These are phyloP conservation scores for Sesia bembeciformis DNA, from an alignment of 2,888 invertebrate species.

Conservation along the genomic window DNA sequence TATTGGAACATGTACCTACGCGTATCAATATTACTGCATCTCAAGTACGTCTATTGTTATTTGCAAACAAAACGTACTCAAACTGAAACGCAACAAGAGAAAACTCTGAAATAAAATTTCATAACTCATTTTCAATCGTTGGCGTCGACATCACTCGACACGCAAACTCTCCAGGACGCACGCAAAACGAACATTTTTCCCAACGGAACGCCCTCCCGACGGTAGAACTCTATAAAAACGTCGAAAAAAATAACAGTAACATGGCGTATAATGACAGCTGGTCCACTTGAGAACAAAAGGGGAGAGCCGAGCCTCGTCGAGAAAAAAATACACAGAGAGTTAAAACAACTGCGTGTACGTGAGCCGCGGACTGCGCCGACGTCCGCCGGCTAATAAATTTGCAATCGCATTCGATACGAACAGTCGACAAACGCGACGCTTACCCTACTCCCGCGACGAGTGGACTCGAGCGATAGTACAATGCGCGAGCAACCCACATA, in stretches of 20 bases:
- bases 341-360: slow-evolving; percentile 64
- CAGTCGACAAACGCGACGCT: slow-evolving; percentile 15
- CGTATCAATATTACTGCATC: neutral
- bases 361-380: slow-evolving; percentile 33
- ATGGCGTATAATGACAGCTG: slow-evolving; percentile 76
- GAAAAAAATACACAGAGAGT: slow-evolving; percentile 71
- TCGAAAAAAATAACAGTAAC: slow-evolving; percentile 73
- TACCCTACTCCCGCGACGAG: slow-evolving; percentile 24
- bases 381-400: slow-evolving; percentile 65
- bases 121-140: slow-evolving; percentile 61
- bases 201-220: slow-evolving; percentile 59
- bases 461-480: slow-evolving; percentile 20
- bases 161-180: slow-evolving; percentile 66
- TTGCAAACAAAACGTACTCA: slow-evolving; percentile 33
- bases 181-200: slow-evolving; percentile 74
- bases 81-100: slow-evolving; percentile 35
- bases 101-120: slow-evolving; percentile 47
- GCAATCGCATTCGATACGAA: slow-evolving; percentile 63
- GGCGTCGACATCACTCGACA: slow-evolving; percentile 60
- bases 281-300: slow-evolving; percentile 76
- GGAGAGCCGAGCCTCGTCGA: slow-evolving; percentile 68
- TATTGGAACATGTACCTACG: too few relatives aligned
- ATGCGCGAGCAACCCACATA: neutral
- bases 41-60: slow-evolving; percentile 13
- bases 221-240: slow-evolving; percentile 70